phyloP scores from a whole-genome alignment of 2,888 invertebrate genomes.

The Ptilodon capucinus region DNA sequence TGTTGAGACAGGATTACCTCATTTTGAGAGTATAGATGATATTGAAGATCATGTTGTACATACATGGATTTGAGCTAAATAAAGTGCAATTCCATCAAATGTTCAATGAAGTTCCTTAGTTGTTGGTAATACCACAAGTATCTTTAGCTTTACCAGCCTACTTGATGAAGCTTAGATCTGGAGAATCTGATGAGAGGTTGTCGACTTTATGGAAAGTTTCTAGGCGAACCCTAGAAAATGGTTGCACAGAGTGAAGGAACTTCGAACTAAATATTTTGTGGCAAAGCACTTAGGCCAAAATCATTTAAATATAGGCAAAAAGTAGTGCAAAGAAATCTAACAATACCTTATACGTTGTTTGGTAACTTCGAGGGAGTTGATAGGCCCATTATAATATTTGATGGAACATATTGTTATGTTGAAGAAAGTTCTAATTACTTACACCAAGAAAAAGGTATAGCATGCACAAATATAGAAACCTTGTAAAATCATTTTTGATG shows the following conservation, averaged over 20 bases:
- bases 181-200: slow-evolving; percentile 5
- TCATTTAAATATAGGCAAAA: not conserved
- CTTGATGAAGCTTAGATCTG: slow-evolving; percentile 2
- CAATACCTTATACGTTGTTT: slow-evolving; percentile 6
- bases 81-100: no score
- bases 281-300: slow-evolving; percentile 1
- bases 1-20: no score
- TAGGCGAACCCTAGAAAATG: slow-evolving; percentile 1
- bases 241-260: slow-evolving; percentile 2
- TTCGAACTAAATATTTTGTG: slow-evolving; percentile 1
- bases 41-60: no score
- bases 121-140: no score
- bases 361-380: not conserved
- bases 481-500: slow-evolving; percentile 3
- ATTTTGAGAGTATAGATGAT: no score
- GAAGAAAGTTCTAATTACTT: slow-evolving; percentile 1
- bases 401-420: slow-evolving; percentile 9
- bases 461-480: slow-evolving; percentile 6
- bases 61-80: no score
- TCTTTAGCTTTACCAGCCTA: not conserved
- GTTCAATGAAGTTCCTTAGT: no score
- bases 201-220: slow-evolving; percentile 2
- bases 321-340: slow-evolving; percentile 1
- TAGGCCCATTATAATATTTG: slow-evolving; percentile 5
- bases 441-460: slow-evolving; percentile 4